phyloP scores from a whole-genome alignment of 2,888 invertebrate species.

The Apoda limacodes region DNA sequence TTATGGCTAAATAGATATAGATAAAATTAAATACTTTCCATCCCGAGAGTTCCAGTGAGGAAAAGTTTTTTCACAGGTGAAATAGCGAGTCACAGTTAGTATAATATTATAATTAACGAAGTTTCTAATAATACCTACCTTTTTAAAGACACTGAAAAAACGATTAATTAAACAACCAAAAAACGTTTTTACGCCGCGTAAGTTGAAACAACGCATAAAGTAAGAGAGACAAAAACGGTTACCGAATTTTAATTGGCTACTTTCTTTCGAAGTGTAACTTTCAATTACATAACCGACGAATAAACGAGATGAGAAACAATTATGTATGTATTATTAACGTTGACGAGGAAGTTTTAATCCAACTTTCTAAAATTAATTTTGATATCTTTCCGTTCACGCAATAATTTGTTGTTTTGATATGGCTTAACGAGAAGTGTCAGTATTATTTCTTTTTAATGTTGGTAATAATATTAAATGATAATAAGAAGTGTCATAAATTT shows the following conservation, averaged over 20 bases:
- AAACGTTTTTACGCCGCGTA: too few species aligned
- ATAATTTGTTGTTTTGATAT: too few species aligned
- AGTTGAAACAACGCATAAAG: conserved; percentile 11
- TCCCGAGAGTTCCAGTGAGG: not conserved
- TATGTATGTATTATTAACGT: conserved; percentile 58
- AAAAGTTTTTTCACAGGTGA: not conserved
- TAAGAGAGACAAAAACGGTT: conserved; percentile 23
- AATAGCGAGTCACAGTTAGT: not conserved
- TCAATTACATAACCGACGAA: conserved; percentile 41
- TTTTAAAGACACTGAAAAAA: too few species aligned
- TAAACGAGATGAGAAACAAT: conserved; percentile 55
- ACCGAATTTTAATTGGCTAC: conserved; percentile 57
- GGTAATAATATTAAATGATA: too few species aligned
- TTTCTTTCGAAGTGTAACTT: conserved; percentile 44
- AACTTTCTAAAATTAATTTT: conserved; percentile 50
- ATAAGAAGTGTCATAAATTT: too few species aligned
- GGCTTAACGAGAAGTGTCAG: too few species aligned
- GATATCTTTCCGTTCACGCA: conserved; percentile 46
- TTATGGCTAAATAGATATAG: too few species aligned
- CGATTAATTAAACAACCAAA: too few species aligned
- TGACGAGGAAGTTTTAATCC: conserved; percentile 38
- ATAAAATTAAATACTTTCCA: too few species aligned
- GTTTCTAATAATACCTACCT: not conserved
- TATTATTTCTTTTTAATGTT: too few species aligned
- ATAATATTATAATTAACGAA: not conserved